These are phyloP conservation scores for Baryphthengus martii DNA, from an alignment of 2,113 vertebrate genomes.

Conservation along the genomic window DNA sequence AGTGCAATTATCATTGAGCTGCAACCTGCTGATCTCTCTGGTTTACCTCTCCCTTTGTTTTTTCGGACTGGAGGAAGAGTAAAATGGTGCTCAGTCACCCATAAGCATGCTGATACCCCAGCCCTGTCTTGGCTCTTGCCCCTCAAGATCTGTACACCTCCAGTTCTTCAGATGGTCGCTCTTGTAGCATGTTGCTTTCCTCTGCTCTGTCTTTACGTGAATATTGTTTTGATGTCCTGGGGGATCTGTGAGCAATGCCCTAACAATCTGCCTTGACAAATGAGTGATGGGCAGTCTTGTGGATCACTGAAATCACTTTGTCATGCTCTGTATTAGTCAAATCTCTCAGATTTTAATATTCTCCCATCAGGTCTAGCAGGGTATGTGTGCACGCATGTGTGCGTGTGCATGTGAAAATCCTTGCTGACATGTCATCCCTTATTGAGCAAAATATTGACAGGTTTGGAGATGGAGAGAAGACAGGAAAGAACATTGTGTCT, in stretches of 20 bases:
- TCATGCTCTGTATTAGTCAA: background rate
- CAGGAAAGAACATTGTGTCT: background rate
- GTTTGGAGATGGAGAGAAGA: constrained; percentile 12
- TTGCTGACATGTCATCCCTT: background rate
- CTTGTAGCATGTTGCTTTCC: background rate
- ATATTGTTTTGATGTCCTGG: background rate
- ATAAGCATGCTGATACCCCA: background rate
- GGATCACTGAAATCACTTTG: background rate
- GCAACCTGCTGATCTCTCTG: background rate
- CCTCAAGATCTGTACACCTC: background rate
- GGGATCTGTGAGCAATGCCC: background rate
- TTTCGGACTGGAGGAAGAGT: background rate
- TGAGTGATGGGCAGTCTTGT: background rate
- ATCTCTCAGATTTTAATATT: background rate
- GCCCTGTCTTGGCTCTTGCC: background rate
- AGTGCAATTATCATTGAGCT: background rate
- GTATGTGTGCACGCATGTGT: background rate
- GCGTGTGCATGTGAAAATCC: background rate
- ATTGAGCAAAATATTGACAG: constrained; percentile 41
- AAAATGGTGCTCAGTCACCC: background rate
- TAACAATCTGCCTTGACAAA: background rate
- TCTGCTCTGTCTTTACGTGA: background rate
- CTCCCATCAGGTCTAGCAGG: background rate
- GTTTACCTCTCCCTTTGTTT: background rate
- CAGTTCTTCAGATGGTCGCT: background rate